Percentiles rank a stretch among this genome's conserved stretches.
These are phyloP conservation scores for Leptinotarsa lineolata DNA, from an alignment of 1,140 invertebrate species.

Conservation along the genomic window DNA sequence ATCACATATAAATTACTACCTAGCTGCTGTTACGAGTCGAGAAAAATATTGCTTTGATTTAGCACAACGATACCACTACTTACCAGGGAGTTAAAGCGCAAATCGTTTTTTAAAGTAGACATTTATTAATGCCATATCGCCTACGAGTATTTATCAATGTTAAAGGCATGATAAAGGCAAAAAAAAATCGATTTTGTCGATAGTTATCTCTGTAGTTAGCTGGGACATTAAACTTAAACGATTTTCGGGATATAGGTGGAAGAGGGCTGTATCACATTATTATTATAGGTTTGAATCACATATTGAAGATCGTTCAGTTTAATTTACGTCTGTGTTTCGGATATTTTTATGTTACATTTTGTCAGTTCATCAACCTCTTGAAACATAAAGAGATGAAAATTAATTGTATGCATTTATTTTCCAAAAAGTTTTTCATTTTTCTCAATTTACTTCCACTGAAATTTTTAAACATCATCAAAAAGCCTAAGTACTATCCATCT, in stretches of 20 bases:
- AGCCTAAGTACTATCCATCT: too few species aligned
- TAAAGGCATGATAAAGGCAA: not conserved
- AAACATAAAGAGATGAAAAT: too few species aligned
- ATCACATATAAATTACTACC: not conserved
- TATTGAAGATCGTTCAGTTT: too few species aligned
- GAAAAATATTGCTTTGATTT: conserved; percentile 10
- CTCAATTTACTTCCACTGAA: too few species aligned
- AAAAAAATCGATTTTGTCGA: not conserved
- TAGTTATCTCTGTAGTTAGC: not conserved
- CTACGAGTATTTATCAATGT: conserved; percentile 3
- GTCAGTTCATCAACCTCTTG: too few species aligned
- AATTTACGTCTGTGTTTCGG: too few species aligned
- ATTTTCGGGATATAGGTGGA: not conserved
- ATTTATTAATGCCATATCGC: conserved; percentile 9
- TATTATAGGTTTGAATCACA: too few species aligned
- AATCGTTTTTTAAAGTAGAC: not conserved
- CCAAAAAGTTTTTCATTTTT: too few species aligned
- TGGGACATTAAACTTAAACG: not conserved
- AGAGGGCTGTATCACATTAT: not conserved
- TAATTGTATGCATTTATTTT: too few species aligned
- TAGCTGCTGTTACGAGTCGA: not conserved
- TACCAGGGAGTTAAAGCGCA: not conserved
- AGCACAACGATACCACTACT: conserved; percentile 7
- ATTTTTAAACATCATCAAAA: too few species aligned
- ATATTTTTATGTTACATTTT: too few species aligned